Conservation (phyloP, 2,797 vertebrate genomes). For the Brachymystax lenok region DNA sequence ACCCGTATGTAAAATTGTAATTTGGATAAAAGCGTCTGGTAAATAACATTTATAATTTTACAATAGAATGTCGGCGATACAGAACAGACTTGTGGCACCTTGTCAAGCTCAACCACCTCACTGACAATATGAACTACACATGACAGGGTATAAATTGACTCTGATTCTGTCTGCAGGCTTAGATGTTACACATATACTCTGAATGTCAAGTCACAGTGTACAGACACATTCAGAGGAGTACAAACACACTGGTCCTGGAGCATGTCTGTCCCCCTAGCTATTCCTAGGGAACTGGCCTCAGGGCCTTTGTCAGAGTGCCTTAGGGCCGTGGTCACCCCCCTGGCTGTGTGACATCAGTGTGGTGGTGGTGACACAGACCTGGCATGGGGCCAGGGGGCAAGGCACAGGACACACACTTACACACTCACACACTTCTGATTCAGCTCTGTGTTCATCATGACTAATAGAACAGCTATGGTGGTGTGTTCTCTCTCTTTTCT, state of each 20-base stretch:
- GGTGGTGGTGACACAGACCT: constrained; percentile 33
- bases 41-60: too few species aligned
- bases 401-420: constrained; percentile 28
- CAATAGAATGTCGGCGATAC: too few species aligned
- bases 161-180: constrained; percentile 33
- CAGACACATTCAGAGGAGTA: not conserved
- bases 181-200: constrained; percentile 18
- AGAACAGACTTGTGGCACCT: constrained; percentile 16
- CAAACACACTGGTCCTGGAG: not conserved
- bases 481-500: constrained; percentile 7
- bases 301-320: constrained; percentile 17
- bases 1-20: too few species aligned
- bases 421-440: constrained; percentile 23
- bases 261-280: constrained; percentile 3
- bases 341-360: constrained; percentile 29
- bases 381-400: constrained; percentile 34
- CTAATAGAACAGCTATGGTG: constrained; percentile 31
- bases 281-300: constrained; percentile 1
- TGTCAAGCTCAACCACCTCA: constrained; percentile 15
- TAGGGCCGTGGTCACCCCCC: constrained; percentile 34
- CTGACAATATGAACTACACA: constrained; percentile 7
- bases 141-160: constrained; percentile 42
- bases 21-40: too few species aligned
- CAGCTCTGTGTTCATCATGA: constrained; percentile 18
- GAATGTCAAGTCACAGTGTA: not conserved